Evolutionary conservation across 2,113 vertebrate species (phyloP).

Genomic region (Podarcis cretensis): DNA sequence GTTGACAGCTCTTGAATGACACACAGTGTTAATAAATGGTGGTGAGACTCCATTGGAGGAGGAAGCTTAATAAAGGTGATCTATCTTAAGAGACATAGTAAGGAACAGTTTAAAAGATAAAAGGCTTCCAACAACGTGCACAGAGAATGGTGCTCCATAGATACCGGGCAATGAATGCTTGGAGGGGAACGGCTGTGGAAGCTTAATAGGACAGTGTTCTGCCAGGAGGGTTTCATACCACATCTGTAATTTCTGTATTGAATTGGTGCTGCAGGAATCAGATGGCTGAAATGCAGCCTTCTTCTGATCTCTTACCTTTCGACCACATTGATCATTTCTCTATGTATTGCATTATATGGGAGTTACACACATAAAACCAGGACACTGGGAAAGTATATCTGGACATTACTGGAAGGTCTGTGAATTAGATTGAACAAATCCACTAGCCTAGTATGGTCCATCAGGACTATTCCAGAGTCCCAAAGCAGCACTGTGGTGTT

Average conservation of each 20-base stretch:
- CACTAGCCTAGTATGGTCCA: too few species aligned
- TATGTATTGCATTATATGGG: neutral
- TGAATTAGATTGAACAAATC: too few species aligned
- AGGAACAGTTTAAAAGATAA: neutral
- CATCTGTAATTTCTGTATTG: neutral
- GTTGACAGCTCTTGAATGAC: conserved; percentile 12
- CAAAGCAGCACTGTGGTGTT: too few species aligned
- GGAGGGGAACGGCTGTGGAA: neutral
- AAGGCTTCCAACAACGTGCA: neutral
- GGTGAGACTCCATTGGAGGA: neutral
- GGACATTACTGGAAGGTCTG: neutral
- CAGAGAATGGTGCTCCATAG: neutral
- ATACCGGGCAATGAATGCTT: neutral
- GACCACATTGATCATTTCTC: neutral
- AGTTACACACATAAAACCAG: neutral
- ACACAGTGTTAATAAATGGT: conserved; percentile 10
- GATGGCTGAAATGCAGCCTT: neutral
- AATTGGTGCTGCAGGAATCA: neutral
- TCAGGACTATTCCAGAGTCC: too few species aligned
- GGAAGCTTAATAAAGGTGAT: conserved; percentile 15
- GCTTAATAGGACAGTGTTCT: neutral
- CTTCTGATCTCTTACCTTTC: neutral
- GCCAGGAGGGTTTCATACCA: neutral
- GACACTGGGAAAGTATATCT: neutral
- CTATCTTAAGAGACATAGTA: neutral